A percentile compares a stretch with the other conserved stretches of the same genome.
These are phyloP conservation scores for Kryptopterus vitreolus DNA, from an alignment of 2,797 vertebrate genomes.

Conservation along the genomic window DNA sequence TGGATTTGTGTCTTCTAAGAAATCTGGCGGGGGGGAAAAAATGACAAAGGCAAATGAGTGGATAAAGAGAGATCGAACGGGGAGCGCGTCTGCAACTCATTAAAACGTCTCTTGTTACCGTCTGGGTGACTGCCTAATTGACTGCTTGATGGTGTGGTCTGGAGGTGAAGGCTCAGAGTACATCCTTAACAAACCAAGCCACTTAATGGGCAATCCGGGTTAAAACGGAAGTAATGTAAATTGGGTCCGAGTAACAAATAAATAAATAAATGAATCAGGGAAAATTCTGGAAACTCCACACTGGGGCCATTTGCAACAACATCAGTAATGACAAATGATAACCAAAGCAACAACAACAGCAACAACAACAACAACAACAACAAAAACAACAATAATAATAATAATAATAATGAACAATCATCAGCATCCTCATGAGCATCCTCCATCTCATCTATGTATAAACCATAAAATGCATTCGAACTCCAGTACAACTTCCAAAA, in stretches of 20 bases:
- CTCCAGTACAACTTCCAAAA: slow-evolving; percentile 1
- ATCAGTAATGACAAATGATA: not conserved
- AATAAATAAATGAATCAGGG: not conserved
- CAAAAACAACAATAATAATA: not conserved
- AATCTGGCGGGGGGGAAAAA: slow-evolving; percentile 42
- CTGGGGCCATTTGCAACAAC: not conserved
- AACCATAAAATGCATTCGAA: not conserved
- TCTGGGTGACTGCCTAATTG: slow-evolving; percentile 79
- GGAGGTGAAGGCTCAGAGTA: slow-evolving; percentile 70
- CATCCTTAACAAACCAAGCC: slow-evolving; percentile 78
- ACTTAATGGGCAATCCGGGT: slow-evolving; percentile 75
- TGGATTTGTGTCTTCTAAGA: not conserved
- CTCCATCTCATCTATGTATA: not conserved
- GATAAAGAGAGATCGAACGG: slow-evolving; percentile 45
- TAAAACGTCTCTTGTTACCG: slow-evolving; percentile 56
- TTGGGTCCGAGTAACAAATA: not conserved
- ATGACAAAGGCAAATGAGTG: slow-evolving; percentile 43
- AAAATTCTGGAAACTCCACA: not conserved
- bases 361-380: not conserved
- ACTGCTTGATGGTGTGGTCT: slow-evolving; percentile 77
- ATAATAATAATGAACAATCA: not conserved
- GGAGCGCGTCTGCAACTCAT: slow-evolving; percentile 49
- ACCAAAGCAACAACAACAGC: too few species aligned
- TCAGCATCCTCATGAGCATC: not conserved
- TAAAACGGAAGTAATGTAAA: slow-evolving; percentile 27